Conservation (phyloP, 2,797 vertebrate species). For the Lacerta bilineata region DNA sequence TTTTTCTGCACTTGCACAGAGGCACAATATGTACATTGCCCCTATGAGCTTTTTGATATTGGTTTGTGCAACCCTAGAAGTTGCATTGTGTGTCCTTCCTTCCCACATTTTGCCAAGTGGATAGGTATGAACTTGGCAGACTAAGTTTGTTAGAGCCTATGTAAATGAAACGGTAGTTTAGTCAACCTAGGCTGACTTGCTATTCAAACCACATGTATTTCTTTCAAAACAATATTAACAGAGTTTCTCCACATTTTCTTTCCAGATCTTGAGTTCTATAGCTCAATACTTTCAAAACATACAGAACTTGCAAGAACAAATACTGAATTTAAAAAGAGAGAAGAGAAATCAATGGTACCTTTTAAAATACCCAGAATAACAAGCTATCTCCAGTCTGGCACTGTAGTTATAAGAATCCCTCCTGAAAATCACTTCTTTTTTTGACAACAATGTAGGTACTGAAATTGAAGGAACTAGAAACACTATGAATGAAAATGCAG, state of each 20-base stretch:
- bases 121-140: background rate
- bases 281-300: constrained; percentile 74
- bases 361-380: constrained; percentile 80
- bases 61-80: background rate
- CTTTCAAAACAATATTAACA: constrained; percentile 73
- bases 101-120: background rate
- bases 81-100: background rate
- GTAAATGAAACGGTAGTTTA: constrained; percentile 59
- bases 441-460: constrained; percentile 77
- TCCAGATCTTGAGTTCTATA: constrained; percentile 69
- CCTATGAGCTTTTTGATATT: background rate
- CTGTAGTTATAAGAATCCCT: constrained; percentile 75
- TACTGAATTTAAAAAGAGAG: constrained; percentile 65
- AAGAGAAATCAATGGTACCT: constrained; percentile 76
- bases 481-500: constrained; percentile 79
- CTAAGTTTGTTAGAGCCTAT: background rate
- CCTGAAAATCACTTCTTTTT: constrained; percentile 78
- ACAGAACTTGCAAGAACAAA: constrained; percentile 76
- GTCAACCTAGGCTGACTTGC: constrained; percentile 73
- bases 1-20: background rate
- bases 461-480: constrained; percentile 80
- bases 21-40: background rate
- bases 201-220: constrained; percentile 73
- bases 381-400: constrained; percentile 79
- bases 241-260: constrained; percentile 69